Evolutionary conservation across 2,888 invertebrate genomes (phyloP), one percentile per base, ranked within the genome.

Genomic region (Luperina nickerlii): DNA sequence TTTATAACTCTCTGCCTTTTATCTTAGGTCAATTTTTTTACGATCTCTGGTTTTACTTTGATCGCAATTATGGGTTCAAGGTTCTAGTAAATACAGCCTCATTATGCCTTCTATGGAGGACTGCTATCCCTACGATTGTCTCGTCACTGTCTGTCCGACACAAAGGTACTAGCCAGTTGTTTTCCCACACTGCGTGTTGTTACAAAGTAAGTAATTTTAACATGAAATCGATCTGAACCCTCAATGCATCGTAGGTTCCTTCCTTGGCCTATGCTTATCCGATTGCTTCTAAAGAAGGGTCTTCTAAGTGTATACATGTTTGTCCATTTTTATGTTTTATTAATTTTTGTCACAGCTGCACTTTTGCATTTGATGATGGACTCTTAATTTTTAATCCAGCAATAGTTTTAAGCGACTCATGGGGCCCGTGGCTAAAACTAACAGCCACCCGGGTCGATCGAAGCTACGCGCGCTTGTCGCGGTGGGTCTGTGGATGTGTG

Each of bases 61-160:
- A 8, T 48, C 2, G 13, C 18, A 48, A 48, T 5, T 32, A 13
- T 32, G 32, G 45, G 72, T 74, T 71, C 72, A 71, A 48, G 8
- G 38, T 73, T 74, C 48, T 38, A 5, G n/a, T 51, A 20, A n/a
- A 74, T 74, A 38, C 48, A 57, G 24, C 13, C 24, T 32, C 24
- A 45, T 75, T 75, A 57, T 32, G 0, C 5, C 2, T 11, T 75
- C 1, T 32, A 75, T 18, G 24, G 24, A 32, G n/a, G 32, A 32
- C 6, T 60, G 60, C 32, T 38, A 18, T 38, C n/a, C 18, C 20
- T 48, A 76, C 76, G 1, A 77, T 76, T 76, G 11, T 76, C 48
- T 51, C 18, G 45, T 76, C 60, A 76, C 57, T 76, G 45, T 76
- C 60, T 32, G 8, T 60, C 76, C 20, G n/a, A 13, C 32, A 75